Base-by-base conservation (phyloP, 92 coral and sea anemone genomes). In the Parazoanthus swiftii region DNA sequence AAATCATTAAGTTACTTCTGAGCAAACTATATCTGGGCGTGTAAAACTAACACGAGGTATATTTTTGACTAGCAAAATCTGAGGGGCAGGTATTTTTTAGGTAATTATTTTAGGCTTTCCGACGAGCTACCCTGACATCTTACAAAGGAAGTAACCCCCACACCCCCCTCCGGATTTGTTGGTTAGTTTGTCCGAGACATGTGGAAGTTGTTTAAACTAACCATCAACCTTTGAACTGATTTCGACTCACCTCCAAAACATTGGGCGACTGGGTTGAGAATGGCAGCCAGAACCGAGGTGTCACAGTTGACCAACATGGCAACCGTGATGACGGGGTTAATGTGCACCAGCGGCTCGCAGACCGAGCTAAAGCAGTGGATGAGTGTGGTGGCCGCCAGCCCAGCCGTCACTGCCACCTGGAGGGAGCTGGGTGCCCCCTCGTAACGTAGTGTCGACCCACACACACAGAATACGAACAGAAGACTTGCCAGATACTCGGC, bases 301-400 rank as follows among this genome's bases (percentile, higher is more conserved):
- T 84, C 87, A 84, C 87, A 84, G 77, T 70, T 84, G 29, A 84
- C 26, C 42, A 84, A 36, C 87, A 84, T 84, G 44, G 87, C 87
- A 18, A 84, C 43, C 33, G 87, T 71, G 79, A 84, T 71, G 35
- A 71, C 79, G 11, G 87, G 87, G 67, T 84, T 84, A 63, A 84
- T 84, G 25, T 84, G 87, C 3, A 84, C 87, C 68, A 84, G 37
- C 3, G 87, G 87, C 65, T 84, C 79, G 48, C 87, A 84, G 50
- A 84, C 87, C 43, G 87, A 84, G 77, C 87, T 84, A 79, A 84
- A 84, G 87, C 79, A 71, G 21, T 84, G 87, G 54, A 84, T 29
- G 33, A 84, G 79, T 2, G 87, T 84, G 13, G 87, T 33, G 46
- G 87, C 87, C 23, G 87, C 78, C 54, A 84, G 37, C 13, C 87